These are phyloP conservation scores for Proteles cristata DNA, from an alignment of 2,113 vertebrate species.

Conservation along the genomic window DNA sequence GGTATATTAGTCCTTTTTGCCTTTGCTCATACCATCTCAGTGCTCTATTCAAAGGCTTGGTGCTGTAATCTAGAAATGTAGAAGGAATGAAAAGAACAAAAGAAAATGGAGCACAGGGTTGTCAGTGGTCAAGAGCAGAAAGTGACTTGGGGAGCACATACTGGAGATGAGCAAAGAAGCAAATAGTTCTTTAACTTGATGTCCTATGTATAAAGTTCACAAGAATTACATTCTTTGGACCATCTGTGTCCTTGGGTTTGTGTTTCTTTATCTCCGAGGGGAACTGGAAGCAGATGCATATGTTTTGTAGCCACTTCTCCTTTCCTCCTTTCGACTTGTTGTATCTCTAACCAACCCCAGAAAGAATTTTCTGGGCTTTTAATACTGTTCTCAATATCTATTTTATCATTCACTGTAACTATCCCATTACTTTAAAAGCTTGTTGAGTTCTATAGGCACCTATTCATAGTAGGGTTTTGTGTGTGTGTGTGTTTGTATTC, in stretches of 20 bases:
- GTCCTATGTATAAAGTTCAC: background rate
- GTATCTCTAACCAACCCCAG: background rate
- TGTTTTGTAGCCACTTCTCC: background rate
- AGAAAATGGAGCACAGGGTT: background rate
- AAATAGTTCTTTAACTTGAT: background rate
- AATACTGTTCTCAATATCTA: background rate
- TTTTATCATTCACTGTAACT: background rate
- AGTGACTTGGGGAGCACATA: background rate
- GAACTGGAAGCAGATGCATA: slow-evolving; percentile 20
- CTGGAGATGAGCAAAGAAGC: background rate
- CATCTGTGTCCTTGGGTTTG: background rate
- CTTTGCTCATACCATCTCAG: background rate
- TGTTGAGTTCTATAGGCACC: background rate
- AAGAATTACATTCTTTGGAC: background rate
- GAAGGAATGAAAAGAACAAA: background rate
- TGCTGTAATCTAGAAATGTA: background rate
- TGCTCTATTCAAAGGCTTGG: background rate
- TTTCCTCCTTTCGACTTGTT: background rate
- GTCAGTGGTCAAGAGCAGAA: background rate
- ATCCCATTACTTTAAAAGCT: background rate
- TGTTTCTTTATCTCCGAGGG: slow-evolving; percentile 25
- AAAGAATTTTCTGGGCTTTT: background rate
- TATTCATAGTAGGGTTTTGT: background rate
- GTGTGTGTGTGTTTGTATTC: background rate
- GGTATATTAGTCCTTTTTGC: background rate